Evolutionary conservation across 2,113 vertebrate species (phyloP).

Genomic region (Beaufortia kweichowensis): DNA sequence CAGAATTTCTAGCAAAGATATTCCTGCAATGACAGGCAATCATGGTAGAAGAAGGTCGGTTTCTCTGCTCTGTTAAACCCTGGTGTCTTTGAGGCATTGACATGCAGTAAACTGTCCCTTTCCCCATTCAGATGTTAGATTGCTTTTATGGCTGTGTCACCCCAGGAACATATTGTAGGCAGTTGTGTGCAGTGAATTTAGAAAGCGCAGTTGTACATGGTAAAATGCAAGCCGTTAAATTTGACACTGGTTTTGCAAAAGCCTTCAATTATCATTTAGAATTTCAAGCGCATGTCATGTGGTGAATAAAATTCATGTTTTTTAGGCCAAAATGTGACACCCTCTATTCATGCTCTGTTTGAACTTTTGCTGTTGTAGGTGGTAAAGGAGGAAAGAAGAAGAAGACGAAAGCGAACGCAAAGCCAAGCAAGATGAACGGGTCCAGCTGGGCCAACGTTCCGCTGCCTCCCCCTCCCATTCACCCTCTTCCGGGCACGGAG

Average conservation of each 20-base stretch:
- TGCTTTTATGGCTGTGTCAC: slow-evolving; percentile 57
- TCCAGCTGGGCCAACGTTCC: slow-evolving; percentile 94
- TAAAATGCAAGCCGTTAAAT: slow-evolving; percentile 41
- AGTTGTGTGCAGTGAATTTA: slow-evolving; percentile 37
- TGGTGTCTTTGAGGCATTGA: slow-evolving; percentile 69
- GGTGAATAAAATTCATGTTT: slow-evolving; percentile 3
- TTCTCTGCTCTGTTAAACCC: slow-evolving; percentile 72
- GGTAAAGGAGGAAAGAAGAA: slow-evolving; percentile 99
- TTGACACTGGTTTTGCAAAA: slow-evolving; percentile 23
- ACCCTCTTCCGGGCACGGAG: slow-evolving; percentile 95
- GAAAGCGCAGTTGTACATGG: slow-evolving; percentile 47
- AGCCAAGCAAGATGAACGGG: slow-evolving; percentile 89
- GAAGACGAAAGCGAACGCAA: slow-evolving; percentile 90
- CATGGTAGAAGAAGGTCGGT: slow-evolving; percentile 61
- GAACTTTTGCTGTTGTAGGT: slow-evolving; percentile 74
- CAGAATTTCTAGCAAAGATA: slow-evolving; percentile 72
- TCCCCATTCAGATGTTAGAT: slow-evolving; percentile 69
- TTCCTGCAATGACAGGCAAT: slow-evolving; percentile 67
- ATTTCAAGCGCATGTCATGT: neutral
- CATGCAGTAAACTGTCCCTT: slow-evolving; percentile 65
- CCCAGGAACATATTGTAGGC: slow-evolving; percentile 56
- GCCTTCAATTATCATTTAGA: slow-evolving; percentile 34
- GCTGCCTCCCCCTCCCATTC: slow-evolving; percentile 90
- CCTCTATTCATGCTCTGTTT: slow-evolving; percentile 25
- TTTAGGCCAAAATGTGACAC: slow-evolving; percentile 38